Evolutionary conservation across 1,140 invertebrate species (phyloP).

Genomic region (Caenorhabditis latens): DNA sequence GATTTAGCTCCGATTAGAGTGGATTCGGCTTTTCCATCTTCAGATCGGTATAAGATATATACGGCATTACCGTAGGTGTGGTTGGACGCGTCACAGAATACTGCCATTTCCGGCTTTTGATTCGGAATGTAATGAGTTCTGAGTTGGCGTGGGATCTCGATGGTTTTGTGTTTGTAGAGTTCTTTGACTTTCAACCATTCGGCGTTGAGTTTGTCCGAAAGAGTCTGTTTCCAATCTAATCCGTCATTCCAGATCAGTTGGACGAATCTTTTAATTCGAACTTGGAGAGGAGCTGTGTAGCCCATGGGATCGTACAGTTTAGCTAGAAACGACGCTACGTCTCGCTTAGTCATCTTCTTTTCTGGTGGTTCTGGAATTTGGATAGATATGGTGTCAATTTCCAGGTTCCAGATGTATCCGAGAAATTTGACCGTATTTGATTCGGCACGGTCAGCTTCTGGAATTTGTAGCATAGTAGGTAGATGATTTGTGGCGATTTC

Average conservation of each 20-base stretch:
- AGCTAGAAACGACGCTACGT: not conserved
- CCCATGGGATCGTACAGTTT: slow-evolving; percentile 59
- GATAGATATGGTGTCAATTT: not conserved
- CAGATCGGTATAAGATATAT: not conserved
- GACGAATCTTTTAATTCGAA: slow-evolving; percentile 45
- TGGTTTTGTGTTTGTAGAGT: not conserved
- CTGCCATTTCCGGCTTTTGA: not conserved
- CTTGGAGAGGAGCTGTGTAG: slow-evolving; percentile 36
- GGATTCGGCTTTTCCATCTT: not conserved
- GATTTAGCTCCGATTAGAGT: not conserved
- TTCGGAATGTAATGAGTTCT: too few relatives aligned
- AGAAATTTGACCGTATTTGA: not conserved
- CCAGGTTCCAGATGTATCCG: not conserved
- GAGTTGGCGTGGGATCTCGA: slow-evolving; percentile 5
- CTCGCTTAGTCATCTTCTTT: slow-evolving; percentile 35
- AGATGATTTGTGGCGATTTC: not conserved
- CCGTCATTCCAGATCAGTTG: slow-evolving; percentile 55
- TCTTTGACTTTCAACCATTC: slow-evolving; percentile 44
- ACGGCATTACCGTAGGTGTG: not conserved
- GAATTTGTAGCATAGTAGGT: not conserved
- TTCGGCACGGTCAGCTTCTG: not conserved
- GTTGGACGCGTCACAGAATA: slow-evolving; percentile 26
- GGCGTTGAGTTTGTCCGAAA: not conserved
- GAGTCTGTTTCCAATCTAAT: slow-evolving; percentile 24
- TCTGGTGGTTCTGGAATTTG: slow-evolving; percentile 23